Base-by-base conservation (phyloP, 2,888 invertebrate genomes). In the Ophion ventricosus region DNA sequence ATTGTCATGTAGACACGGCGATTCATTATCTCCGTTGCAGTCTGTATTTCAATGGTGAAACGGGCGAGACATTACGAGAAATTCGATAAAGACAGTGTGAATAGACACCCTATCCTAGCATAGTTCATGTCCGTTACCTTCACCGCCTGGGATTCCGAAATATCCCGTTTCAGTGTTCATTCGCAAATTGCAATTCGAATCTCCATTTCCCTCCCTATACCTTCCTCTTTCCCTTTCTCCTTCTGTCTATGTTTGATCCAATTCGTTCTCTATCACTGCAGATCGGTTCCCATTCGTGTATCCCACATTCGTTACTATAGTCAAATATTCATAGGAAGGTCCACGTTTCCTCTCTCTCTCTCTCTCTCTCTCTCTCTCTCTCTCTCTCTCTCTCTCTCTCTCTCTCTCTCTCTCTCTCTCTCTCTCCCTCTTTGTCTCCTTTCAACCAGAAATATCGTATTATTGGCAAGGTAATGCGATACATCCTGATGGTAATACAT, bases 141-240 rank as follows among this genome's bases (percentile, higher is more conserved):
- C 63, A 40, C 49, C 64, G 56, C 74, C 69, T 75, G 75, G 79
- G 64, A 70, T 79, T 79, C 66, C 69, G 56, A 80, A 86, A 82
- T 88, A 87, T 88, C 87, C 87, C 83, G 82, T 87, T 87, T 87
- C 86, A 82, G 85, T 85, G 88, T 82, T 89, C 87, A 88, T 89
- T 88, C 87, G 87, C 88, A 87, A 89, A 89, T 89, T 87, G 88
- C 86, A 83, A 64, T 40, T 69, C 81, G 81, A 85, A 10, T 57
- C 56, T 40, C 43, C n/a, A 26, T 29, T 56, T 35, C 20, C 5
- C 20, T 29, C 70, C 26, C 35, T 59, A 10, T 49, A 17, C 17
- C 49, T 17, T 14, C 25, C 43, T 10, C 29, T 20, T 57, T 20
- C 11, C 11, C 20, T 29, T 57, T 57, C 20, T 72, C 63, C 11